A percentile compares a stretch with the other conserved stretches of the same genome.
Conservation (phyloP, 2,888 invertebrate species). For the Mythimna ferrago region DNA sequence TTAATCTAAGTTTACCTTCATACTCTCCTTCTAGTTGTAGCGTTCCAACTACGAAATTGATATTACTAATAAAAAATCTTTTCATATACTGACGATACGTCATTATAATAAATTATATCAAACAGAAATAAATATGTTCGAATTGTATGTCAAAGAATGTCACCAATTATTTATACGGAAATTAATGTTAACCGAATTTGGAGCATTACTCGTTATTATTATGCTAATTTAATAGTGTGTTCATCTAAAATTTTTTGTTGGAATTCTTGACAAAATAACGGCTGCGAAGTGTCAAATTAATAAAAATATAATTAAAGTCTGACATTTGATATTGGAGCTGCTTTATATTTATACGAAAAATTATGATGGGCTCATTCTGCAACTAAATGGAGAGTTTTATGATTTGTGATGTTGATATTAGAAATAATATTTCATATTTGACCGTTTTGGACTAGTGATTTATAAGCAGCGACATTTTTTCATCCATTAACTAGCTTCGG, state of each 20-base stretch:
- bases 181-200: constrained; percentile 70
- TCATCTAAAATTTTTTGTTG: constrained; percentile 57
- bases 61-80: constrained; percentile 19
- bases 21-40: constrained; percentile 6
- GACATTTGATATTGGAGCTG: constrained; percentile 30
- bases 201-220: constrained; percentile 74
- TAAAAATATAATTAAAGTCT: constrained; percentile 53
- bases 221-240: constrained; percentile 76
- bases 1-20: background rate
- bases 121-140: constrained; percentile 47
- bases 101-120: constrained; percentile 45
- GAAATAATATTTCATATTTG: constrained; percentile 25
- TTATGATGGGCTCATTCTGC: constrained; percentile 31
- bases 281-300: constrained; percentile 49
- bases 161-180: constrained; percentile 64
- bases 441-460: constrained; percentile 29
- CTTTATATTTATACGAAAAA: constrained; percentile 31
- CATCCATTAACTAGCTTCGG: background rate
- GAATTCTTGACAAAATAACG: constrained; percentile 43
- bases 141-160: constrained; percentile 59
- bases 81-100: constrained; percentile 12
- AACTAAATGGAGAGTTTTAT: constrained; percentile 14
- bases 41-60: constrained; percentile 13
- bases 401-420: constrained; percentile 44
- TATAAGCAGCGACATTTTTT: constrained; percentile 1